Base-by-base conservation (phyloP, 2,113 vertebrate genomes). In the Pelecanus crispus region DNA sequence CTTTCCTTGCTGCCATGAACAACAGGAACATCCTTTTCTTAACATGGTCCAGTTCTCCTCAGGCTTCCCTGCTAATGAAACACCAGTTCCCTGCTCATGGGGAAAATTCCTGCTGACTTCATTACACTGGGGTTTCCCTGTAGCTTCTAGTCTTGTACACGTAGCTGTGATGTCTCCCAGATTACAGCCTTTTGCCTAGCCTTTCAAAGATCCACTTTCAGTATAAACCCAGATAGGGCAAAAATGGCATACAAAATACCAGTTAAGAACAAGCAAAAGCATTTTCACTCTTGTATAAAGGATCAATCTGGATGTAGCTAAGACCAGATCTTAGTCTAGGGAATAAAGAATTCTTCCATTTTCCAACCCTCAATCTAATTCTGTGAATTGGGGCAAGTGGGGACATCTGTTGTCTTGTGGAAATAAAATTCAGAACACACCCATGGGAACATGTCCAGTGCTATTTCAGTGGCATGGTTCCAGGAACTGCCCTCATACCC, bases 401-500 rank as follows among this genome's bases (percentile, higher is more conserved):
- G 50, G 75, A 82, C 80, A 94, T 88, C 66, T 73, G 44, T 32
- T 85, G 61, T 42, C 50, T 65, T 65, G 12, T 79, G 40, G 70
- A 94, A 81, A 81, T 42, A 62, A 63, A 94, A 78, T 68, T 59
- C 61, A 34, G 80, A 91, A 29, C 71, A 93, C 70, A 70, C 65
- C 50, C 74, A 58, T 36, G 80, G 74, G 66, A 93, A 85, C 45
- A 42, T 18, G 38, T 49, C 87, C 70, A 88, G 49, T 32, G 70
- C 44, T 73, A 20, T 78, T 88, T 85, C 80, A 74, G 80, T 65
- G 72, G 49, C 80, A 24, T 6, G 7, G 50, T n/a, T 78, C 75
- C 87, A 88, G 74, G 31, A 68, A 45, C 36, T 91, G 87, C 87
- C 66, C 75, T 78, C 28, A 61, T 9, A 55, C 36, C 38, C 87